These are phyloP conservation scores for Pyrgus malvae DNA, from an alignment of 2,888 invertebrate genomes.

Conservation along the genomic window DNA sequence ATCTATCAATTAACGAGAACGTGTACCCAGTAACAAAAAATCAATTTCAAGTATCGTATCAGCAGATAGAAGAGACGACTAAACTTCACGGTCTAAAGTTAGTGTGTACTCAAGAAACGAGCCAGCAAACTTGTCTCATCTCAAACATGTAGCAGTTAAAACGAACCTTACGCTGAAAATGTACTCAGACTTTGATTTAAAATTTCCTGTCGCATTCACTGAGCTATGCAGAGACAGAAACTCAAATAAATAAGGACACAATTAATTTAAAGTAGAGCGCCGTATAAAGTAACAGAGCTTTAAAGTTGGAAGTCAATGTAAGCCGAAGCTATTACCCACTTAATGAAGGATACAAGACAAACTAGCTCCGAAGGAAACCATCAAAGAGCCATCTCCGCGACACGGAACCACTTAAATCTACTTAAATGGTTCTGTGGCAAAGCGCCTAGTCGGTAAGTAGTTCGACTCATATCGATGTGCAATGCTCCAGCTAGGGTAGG, in stretches of 20 bases:
- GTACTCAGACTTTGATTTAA: conserved; percentile 1
- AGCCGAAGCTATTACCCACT: conserved; percentile 54
- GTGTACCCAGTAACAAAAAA: conserved; percentile 18
- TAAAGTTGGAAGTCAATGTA: conserved; percentile 50
- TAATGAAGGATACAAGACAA: conserved; percentile 64
- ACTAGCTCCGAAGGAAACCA: conserved; percentile 60
- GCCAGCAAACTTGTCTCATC: conserved; percentile 35
- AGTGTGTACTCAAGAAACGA: conserved; percentile 32
- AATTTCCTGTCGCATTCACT: not conserved
- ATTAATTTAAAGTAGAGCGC: conserved; percentile 45
- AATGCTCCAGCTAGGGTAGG: conserved; percentile 56
- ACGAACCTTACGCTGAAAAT: conserved; percentile 31
- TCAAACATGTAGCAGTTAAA: conserved; percentile 33
- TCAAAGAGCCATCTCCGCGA: conserved; percentile 56
- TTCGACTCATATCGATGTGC: conserved; percentile 60
- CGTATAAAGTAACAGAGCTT: conserved; percentile 41
- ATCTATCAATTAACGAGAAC: conserved; percentile 1
- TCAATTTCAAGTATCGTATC: conserved; percentile 17
- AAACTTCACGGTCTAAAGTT: conserved; percentile 21
- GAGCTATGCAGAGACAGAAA: conserved; percentile 11
- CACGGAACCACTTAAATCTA: conserved; percentile 63
- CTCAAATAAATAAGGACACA: conserved; percentile 36
- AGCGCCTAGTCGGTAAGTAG: conserved; percentile 58
- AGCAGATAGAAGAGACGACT: not conserved
- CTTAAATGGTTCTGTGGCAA: no score